phyloP scores from a whole-genome alignment of 2,797 vertebrate species.

The Pantherophis vulpinus region DNA sequence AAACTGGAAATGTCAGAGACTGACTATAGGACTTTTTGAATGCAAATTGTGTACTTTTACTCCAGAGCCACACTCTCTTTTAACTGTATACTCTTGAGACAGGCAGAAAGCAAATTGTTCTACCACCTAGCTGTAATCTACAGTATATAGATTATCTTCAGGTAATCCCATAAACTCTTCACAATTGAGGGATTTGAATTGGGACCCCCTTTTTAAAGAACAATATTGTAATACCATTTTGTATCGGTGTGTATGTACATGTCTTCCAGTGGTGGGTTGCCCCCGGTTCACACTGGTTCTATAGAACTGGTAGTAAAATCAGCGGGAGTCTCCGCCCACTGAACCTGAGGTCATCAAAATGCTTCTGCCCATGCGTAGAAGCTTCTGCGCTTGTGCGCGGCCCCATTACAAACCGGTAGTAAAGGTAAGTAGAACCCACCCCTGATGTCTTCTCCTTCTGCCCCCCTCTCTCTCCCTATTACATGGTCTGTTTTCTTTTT shows the following conservation, averaged over 20 bases:
- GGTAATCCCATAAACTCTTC: background rate
- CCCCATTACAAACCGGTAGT: no score
- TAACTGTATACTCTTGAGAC: background rate
- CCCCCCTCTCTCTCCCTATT: background rate
- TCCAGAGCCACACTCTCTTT: background rate
- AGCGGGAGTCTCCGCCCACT: no score
- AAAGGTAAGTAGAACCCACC: no score
- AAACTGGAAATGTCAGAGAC: background rate
- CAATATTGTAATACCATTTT: background rate
- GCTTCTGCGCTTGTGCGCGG: no score
- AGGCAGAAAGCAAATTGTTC: background rate
- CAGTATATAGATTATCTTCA: background rate
- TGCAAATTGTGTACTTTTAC: background rate
- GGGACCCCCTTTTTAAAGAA: background rate
- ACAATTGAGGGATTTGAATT: background rate
- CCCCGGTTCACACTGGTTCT: no score
- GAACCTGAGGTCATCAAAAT: no score
- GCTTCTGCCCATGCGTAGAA: no score
- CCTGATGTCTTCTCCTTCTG: background rate
- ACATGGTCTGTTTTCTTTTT: background rate
- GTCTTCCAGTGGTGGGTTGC: background rate
- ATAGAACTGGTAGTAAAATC: no score
- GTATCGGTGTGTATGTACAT: background rate
- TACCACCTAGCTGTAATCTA: background rate
- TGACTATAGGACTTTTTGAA: background rate